These are phyloP conservation scores for Sebastes paucispinis DNA, from an alignment of 2,797 vertebrate genomes.

Conservation along the genomic window DNA sequence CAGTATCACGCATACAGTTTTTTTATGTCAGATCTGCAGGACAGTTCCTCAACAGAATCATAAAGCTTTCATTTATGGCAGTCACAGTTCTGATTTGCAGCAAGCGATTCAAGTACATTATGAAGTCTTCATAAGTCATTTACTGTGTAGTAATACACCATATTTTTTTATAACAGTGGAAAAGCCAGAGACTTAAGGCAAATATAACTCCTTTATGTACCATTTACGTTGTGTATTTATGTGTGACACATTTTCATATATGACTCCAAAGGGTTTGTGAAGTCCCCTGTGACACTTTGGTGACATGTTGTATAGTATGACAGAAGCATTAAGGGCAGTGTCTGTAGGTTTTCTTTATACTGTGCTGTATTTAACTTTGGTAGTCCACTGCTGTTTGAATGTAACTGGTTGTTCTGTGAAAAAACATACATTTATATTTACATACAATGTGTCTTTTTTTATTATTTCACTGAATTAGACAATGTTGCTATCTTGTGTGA, in stretches of 20 bases:
- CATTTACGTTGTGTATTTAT: slow-evolving; percentile 53
- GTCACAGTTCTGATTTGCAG: not conserved
- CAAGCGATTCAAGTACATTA: not conserved
- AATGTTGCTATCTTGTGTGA: slow-evolving; percentile 67
- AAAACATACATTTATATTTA: slow-evolving; percentile 15
- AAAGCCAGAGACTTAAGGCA: slow-evolving; percentile 24
- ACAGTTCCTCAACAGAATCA: slow-evolving; percentile 35
- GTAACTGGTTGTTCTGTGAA: slow-evolving; percentile 64
- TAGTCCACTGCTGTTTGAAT: slow-evolving; percentile 77
- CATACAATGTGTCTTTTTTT: slow-evolving; percentile 50
- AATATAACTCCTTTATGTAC: slow-evolving; percentile 28
- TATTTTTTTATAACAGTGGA: slow-evolving; percentile 9
- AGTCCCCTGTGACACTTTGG: slow-evolving; percentile 31
- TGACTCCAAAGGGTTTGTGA: slow-evolving; percentile 42
- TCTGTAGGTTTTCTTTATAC: slow-evolving; percentile 61
- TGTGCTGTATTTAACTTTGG: slow-evolving; percentile 64
- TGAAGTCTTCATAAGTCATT: slow-evolving; percentile 19
- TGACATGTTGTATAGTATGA: slow-evolving; percentile 44
- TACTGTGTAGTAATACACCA: slow-evolving; percentile 5
- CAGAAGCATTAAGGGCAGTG: slow-evolving; percentile 44
- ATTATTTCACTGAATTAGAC: slow-evolving; percentile 61
- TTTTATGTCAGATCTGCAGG: slow-evolving; percentile 46
- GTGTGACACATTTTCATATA: slow-evolving; percentile 40
- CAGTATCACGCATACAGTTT: not conserved
- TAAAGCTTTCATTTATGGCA: not conserved